Evolutionary conservation across 2,888 invertebrate genomes (phyloP).

Genomic region (Sycophila texana): DNA sequence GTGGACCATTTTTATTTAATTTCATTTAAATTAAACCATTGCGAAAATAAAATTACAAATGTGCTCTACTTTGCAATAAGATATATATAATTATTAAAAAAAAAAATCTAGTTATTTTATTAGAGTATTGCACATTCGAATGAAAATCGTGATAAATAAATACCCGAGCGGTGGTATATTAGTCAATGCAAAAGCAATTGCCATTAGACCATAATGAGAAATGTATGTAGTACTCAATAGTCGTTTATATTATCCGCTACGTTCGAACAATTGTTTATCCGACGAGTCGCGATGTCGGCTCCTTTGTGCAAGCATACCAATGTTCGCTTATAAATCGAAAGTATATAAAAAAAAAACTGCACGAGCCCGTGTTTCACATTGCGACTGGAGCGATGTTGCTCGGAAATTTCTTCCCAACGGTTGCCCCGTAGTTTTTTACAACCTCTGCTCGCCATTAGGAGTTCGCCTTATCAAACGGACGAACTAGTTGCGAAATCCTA

Average conservation of each 20-base stretch:
- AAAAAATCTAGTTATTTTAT: too few relatives aligned
- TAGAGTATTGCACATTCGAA: too few relatives aligned
- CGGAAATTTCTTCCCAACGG: neutral
- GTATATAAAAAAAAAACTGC: neutral
- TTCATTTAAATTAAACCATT: neutral
- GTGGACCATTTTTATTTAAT: neutral
- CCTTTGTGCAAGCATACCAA: neutral
- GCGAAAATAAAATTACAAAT: too few relatives aligned
- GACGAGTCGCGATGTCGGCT: neutral
- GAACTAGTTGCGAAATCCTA: slow-evolving; percentile 21
- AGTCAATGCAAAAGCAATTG: too few relatives aligned
- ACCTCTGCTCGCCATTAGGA: neutral
- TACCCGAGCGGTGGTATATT: too few relatives aligned
- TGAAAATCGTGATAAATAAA: too few relatives aligned
- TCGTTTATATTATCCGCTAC: too few relatives aligned
- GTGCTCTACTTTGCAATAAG: too few relatives aligned
- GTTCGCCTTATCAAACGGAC: neutral
- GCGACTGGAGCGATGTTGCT: neutral
- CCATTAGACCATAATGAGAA: too few relatives aligned
- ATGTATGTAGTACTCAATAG: too few relatives aligned
- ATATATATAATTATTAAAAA: too few relatives aligned
- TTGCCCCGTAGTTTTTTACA: neutral
- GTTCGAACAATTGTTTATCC: too few relatives aligned
- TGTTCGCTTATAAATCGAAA: neutral
- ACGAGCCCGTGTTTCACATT: neutral